phyloP scores from a whole-genome alignment of 2,113 vertebrate genomes.

The Onychostruthus taczanowskii region DNA sequence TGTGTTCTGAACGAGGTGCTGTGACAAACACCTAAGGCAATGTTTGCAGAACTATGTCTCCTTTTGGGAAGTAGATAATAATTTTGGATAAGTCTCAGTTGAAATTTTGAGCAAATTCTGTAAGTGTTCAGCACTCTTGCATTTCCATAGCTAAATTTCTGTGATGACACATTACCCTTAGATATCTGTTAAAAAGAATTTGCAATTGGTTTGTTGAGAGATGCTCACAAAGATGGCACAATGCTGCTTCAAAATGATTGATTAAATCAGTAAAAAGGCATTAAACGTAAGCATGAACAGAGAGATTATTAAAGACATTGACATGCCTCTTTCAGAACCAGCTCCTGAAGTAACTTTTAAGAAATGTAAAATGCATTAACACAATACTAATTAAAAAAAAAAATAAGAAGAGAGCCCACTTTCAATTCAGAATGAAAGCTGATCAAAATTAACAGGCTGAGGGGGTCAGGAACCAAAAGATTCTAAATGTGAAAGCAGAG shows the following conservation, averaged over 20 bases:
- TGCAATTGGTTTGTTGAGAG: background rate
- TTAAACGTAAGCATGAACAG: background rate
- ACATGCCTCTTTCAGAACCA: background rate
- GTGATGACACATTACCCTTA: background rate
- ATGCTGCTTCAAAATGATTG: background rate
- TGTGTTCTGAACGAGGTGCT: background rate
- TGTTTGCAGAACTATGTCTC: background rate
- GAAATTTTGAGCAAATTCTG: background rate
- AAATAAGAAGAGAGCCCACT: background rate
- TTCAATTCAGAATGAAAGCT: constrained; percentile 36
- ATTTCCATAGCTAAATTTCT: background rate
- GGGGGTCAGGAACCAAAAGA: constrained; percentile 40
- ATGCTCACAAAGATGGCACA: background rate
- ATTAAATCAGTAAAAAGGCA: constrained; percentile 38
- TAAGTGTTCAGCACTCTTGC: background rate
- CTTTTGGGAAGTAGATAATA: background rate
- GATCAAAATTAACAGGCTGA: constrained; percentile 48
- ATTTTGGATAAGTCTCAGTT: background rate
- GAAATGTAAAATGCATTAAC: constrained; percentile 15
- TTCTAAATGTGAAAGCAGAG: constrained; percentile 17
- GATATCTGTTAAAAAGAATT: background rate
- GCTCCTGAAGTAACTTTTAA: background rate
- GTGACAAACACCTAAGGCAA: background rate
- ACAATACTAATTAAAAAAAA: background rate
- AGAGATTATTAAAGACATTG: background rate